Base-by-base conservation (phyloP, 2,888 invertebrate species). In the Drosophila melanocephala region DNA sequence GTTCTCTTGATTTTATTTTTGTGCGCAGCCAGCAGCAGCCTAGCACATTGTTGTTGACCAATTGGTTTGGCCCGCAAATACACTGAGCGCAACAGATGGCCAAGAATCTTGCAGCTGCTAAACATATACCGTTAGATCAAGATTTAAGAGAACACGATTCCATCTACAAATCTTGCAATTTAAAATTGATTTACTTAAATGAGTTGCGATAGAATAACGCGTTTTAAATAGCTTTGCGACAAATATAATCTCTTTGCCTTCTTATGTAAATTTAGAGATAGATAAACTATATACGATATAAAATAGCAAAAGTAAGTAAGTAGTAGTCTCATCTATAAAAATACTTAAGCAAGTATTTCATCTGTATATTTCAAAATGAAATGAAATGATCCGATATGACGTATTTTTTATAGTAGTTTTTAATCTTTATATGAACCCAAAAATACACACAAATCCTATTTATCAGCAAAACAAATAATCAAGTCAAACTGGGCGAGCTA, bases 401-500 rank as follows among this genome's bases (percentile, higher is more conserved):
- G 44, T 14, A 22, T 22, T 47, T 16, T 19, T 10, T n/a, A 30
- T n/a, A 19, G 6, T 7, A 19, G 4, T 19, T 19, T n/a, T 30
- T 33, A 35, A 55, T 55, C 22, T 55, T 55, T 35, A 12, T 56
- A 42, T 68, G 51, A 56, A 56, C 62, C 22, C 1, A 26, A 32
- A 28, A 4, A 47, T 57, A 42, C 5, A 26, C 30, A 16, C 19
- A 67, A 67, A 33, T 51, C 32, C 33, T 44, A 32, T 12, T 52
- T 35, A 32, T 33, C 28, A 53, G 37, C 57, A 22, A 52, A 61
- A 58, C 39, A 55, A 51, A 33, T 78, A 71, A 71, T 62, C 76
- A 68, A 72, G 55, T 65, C 59, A 55, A 71, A 71, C 65, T 30
- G 53, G 44, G 53, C 53, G 39, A 28, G n/a, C 26, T 26, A 26